These are phyloP conservation scores for Podilymbus podiceps DNA, from an alignment of 2,113 vertebrate genomes.

Conservation along the genomic window DNA sequence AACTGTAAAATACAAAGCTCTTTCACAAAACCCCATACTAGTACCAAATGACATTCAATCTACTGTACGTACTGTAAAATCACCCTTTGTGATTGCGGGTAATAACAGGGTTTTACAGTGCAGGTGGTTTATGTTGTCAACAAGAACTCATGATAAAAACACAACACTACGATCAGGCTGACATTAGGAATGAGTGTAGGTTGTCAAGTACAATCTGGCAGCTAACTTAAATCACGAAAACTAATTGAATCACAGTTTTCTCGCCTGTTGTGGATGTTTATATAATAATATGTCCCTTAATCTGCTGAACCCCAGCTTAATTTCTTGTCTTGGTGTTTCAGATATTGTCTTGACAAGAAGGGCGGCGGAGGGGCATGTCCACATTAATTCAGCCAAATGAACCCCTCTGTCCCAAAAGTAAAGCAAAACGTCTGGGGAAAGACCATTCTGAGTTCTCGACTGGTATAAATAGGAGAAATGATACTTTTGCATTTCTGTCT, in stretches of 20 bases:
- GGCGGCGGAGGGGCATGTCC: neutral
- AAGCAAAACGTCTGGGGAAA: neutral
- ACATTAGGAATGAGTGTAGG: neutral
- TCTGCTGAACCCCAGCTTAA: neutral
- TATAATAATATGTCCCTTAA: neutral
- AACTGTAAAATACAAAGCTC: neutral
- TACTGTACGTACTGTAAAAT: constrained; percentile 5
- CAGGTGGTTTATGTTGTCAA: neutral
- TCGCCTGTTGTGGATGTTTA: neutral
- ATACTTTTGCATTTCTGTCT: neutral
- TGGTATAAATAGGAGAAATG: neutral
- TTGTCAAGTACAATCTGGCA: neutral
- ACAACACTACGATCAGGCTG: neutral
- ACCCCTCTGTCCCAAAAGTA: neutral
- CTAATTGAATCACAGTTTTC: neutral
- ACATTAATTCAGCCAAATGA: neutral
- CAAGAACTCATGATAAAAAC: neutral
- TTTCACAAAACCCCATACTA: neutral
- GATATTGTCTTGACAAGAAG: neutral
- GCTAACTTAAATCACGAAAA: neutral
- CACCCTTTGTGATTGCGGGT: neutral
- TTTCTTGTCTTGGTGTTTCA: neutral
- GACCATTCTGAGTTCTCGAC: neutral
- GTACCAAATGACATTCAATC: neutral
- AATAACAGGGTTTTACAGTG: neutral